Percentiles rank a stretch among this genome's conserved stretches.
Evolutionary conservation across 2,797 vertebrate species (phyloP).

Genomic region (Eremophila alpestris): DNA sequence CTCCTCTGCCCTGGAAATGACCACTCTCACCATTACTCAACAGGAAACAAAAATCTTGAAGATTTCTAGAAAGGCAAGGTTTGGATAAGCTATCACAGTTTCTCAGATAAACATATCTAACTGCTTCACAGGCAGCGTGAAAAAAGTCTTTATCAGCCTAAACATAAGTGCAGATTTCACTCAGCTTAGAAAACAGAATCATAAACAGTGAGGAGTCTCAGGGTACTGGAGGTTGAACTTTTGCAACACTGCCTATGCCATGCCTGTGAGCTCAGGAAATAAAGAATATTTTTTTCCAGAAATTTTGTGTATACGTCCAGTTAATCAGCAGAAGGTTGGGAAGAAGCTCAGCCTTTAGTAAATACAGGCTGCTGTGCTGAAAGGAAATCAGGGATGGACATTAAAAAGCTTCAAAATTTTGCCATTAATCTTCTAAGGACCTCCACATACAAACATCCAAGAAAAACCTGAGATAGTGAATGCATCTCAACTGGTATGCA

Average conservation of each 20-base stretch:
- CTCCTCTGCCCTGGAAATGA: not conserved
- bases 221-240: not conserved
- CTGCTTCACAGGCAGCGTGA: not conserved
- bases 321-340: not conserved
- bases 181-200: not conserved
- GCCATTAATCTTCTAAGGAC: not conserved
- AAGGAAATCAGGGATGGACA: not conserved
- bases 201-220: not conserved
- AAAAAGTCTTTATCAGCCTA: not conserved
- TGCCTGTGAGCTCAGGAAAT: not conserved
- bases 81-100: not conserved
- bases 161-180: not conserved
- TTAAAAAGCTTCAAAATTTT: not conserved
- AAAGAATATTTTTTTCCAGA: not conserved
- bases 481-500: not conserved
- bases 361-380: not conserved
- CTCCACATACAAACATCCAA: fast-evolving
- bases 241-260: not conserved
- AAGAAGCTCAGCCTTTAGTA: not conserved
- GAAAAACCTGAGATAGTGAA: not conserved
- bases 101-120: not conserved
- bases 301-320: not conserved
- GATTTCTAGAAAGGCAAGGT: not conserved
- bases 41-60: not conserved
- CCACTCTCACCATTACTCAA: too few species aligned